These are phyloP conservation scores for Stylophora pistillata DNA, from an alignment of 64 coral and sea anemone species.

Conservation along the genomic window DNA sequence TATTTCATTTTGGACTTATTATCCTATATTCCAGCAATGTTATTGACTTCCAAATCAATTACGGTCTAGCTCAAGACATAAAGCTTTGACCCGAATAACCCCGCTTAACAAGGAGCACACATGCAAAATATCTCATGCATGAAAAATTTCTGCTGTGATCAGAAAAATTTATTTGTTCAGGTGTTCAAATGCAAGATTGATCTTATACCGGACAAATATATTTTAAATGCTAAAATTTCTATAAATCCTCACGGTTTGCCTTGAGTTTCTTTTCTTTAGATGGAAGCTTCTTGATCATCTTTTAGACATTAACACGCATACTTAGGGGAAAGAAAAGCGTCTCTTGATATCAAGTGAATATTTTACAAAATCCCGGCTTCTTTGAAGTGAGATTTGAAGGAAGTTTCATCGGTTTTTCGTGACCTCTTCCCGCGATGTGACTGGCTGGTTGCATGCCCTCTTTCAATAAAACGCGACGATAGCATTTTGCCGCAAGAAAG, in stretches of 20 bases:
- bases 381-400: conserved; percentile 22
- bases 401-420: conserved; percentile 21
- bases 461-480: not conserved
- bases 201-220: not conserved
- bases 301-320: not conserved
- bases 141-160: not conserved
- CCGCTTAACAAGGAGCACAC: not conserved
- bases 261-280: not conserved
- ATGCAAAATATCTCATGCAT: not conserved
- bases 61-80: not conserved
- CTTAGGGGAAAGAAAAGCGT: not conserved
- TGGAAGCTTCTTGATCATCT: not conserved
- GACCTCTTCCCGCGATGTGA: conserved; percentile 4
- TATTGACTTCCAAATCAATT: not conserved
- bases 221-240: not conserved
- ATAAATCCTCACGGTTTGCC: not conserved
- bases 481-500: conserved; percentile 1
- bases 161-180: conserved; percentile 7
- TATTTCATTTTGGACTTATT: not conserved
- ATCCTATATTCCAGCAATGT: not conserved
- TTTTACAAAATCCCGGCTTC: conserved; percentile 21
- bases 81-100: not conserved
- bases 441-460: conserved; percentile 6
- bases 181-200: not conserved
- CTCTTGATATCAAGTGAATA: conserved; percentile 28